Percentiles rank a stretch among this genome's conserved stretches.
Conservation (phyloP, 2,113 vertebrate genomes). For the Chionis minor region DNA sequence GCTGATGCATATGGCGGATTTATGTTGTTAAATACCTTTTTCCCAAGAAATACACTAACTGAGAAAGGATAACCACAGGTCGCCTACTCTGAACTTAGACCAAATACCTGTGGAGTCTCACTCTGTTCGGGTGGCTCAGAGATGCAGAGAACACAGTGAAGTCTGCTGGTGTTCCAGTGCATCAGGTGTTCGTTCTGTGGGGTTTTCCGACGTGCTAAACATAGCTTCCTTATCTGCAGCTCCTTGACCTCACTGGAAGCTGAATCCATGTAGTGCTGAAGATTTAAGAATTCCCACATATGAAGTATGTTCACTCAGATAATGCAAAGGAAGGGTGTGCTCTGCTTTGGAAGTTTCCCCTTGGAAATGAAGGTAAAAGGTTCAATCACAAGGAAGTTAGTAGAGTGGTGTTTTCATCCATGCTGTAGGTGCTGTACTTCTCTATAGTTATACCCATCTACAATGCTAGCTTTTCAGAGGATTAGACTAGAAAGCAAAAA, state of each 20-base stretch:
- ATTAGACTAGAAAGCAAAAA: neutral
- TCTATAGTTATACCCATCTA: neutral
- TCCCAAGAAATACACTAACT: neutral
- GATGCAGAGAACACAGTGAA: neutral
- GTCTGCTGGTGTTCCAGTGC: neutral
- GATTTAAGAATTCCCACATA: neutral
- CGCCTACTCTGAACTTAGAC: neutral
- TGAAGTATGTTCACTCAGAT: neutral
- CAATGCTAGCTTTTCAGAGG: neutral
- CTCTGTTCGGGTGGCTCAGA: neutral
- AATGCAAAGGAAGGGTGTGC: constrained; percentile 29
- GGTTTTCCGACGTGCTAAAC: constrained; percentile 15
- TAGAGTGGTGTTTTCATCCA: neutral
- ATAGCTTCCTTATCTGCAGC: constrained; percentile 23
- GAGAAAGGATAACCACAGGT: neutral
- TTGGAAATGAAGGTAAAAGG: constrained; percentile 33
- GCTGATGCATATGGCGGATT: neutral
- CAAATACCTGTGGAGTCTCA: neutral
- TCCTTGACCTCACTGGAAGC: constrained; percentile 3
- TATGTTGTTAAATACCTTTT: neutral
- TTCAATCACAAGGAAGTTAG: neutral
- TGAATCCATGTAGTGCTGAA: neutral
- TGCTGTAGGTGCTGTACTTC: neutral
- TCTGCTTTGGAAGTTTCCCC: neutral
- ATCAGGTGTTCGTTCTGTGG: neutral